phyloP scores from a whole-genome alignment of 2,113 vertebrate genomes.

The Hyperopisus bebe region DNA sequence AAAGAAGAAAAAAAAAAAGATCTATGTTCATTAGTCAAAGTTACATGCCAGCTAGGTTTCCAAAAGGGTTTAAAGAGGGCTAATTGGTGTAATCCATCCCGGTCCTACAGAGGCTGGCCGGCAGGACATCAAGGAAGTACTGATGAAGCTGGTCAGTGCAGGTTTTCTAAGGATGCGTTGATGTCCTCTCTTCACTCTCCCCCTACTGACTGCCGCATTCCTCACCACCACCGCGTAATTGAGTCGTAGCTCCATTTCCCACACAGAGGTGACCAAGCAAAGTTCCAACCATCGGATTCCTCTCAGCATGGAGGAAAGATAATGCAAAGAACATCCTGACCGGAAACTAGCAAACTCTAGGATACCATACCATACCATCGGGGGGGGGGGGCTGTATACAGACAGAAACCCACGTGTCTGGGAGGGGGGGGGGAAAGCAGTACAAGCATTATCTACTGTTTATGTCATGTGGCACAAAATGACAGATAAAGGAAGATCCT shows the following conservation, averaged over 20 bases:
- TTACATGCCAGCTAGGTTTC: neutral
- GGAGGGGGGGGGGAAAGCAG: constrained; percentile 44
- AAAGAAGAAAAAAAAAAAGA: constrained; percentile 22
- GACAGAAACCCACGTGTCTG: neutral
- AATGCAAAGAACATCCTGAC: neutral
- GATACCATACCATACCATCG: neutral
- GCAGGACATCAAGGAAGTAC: neutral
- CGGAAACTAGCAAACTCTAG: neutral
- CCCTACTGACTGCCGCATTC: neutral
- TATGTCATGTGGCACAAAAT: constrained; percentile 63
- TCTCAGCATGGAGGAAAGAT: neutral
- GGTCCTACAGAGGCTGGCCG: neutral
- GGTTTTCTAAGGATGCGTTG: neutral
- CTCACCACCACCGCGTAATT: neutral
- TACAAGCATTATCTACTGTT: constrained; percentile 64
- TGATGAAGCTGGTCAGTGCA: neutral
- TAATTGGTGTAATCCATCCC: neutral
- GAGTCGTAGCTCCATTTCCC: neutral
- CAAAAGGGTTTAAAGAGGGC: neutral
- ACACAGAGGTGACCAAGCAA: neutral
- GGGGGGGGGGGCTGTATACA: neutral
- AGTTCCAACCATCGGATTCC: neutral
- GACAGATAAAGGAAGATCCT: constrained; percentile 59
- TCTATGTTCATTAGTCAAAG: neutral
- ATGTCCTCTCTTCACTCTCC: neutral